Base-by-base conservation (phyloP, 1,140 invertebrate genomes). In the Penaeus chinensis region DNA sequence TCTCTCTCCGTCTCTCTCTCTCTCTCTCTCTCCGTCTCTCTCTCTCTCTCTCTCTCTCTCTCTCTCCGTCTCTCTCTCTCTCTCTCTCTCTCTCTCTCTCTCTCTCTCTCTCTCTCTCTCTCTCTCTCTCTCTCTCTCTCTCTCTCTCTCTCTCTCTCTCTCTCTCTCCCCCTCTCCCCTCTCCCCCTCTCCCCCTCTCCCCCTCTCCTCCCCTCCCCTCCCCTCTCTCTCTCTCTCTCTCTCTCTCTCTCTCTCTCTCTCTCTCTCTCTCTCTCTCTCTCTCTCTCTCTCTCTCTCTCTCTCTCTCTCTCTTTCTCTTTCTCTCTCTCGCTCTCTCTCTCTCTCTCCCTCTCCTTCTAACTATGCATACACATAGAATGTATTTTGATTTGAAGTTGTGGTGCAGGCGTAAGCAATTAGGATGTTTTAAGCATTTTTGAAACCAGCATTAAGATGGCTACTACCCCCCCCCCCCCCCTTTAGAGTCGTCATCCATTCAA, bases 401-500 rank as follows among this genome's bases (percentile, higher is more conserved):
- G 54, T 54, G 54, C 16, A 47, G 11, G 47, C 4, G 47, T 47
- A 47, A 47, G 47, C 47, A 47, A 47, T 47, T 47, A 47, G 47
- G 47, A 7, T 54, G 8, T 54, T 54, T 3, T 54, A 54, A 54
- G 54, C 54, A 54, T 77, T 19, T 77, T 37, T 77, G 19, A 20
- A 42, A 47, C 20, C 79, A 32, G 54, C 63, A 85, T 47, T 85
- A 78, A 78, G 83, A 69, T 78, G 76, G 83, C 47, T 13, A 54
- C 61, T 82, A 32, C 69, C 54, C 76, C 69, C 65, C 62, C 54
- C 32, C 32, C 11, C n/a, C 62, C 54, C 65, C 79, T 32, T n/a
- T 84, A 88, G 87, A 88, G 82, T 88, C 87, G 87, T 84, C 82
- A 88, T 88, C 87, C 87, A 69, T 88, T 69, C 87, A 84, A 84